Evolutionary conservation across 2,113 vertebrate species (phyloP).

Genomic region (Ariopsis seemanni): DNA sequence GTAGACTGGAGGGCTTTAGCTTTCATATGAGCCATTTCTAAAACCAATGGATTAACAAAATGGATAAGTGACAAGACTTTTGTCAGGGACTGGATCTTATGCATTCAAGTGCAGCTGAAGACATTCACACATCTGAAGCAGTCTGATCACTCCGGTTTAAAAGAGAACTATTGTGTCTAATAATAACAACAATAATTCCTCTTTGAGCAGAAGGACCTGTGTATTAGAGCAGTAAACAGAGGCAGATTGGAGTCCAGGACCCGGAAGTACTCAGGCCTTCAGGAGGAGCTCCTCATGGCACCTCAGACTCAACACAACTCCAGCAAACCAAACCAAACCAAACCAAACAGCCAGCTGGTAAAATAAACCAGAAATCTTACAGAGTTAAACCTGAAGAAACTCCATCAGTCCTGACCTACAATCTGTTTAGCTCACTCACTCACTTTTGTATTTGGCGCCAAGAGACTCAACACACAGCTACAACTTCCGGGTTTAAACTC

Average conservation of each 20-base stretch:
- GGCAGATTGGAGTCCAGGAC: not conserved
- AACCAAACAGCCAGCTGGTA: not conserved
- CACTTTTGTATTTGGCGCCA: slow-evolving; percentile 41
- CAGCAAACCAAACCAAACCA: not conserved
- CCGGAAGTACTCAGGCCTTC: not conserved
- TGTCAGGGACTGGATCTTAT: no score
- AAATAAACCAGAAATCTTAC: not conserved
- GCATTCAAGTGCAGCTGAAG: no score
- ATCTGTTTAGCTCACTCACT: no score
- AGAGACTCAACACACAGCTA: not conserved
- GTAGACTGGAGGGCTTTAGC: no score
- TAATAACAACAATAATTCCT: no score
- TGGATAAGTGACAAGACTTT: no score
- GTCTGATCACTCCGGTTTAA: no score
- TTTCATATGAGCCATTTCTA: no score
- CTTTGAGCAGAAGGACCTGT: no score
- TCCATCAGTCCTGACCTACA: not conserved
- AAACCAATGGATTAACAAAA: no score
- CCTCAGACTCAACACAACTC: not conserved
- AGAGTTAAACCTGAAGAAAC: not conserved
- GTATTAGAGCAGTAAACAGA: not conserved
- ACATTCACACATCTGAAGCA: no score
- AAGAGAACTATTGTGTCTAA: no score
- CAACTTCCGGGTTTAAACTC: slow-evolving; percentile 7
- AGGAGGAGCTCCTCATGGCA: not conserved